These are phyloP conservation scores for Tribolium freemani DNA, from an alignment of 2,888 invertebrate species.

Conservation along the genomic window DNA sequence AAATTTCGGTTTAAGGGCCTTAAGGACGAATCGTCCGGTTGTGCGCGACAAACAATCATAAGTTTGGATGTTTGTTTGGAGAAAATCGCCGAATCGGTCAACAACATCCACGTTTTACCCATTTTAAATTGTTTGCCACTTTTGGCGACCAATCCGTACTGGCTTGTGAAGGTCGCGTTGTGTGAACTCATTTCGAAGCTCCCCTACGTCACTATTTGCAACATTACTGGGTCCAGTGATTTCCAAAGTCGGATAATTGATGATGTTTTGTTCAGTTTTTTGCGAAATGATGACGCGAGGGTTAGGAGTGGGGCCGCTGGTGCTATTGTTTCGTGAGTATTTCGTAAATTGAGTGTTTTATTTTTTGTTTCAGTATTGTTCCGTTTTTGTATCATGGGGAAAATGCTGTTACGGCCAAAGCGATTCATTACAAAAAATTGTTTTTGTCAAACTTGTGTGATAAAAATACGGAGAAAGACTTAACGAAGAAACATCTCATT, in stretches of 20 bases:
- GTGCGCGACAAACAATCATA: slow-evolving; percentile 79
- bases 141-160: slow-evolving; percentile 82
- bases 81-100: slow-evolving; percentile 74
- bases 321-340: slow-evolving; percentile 75
- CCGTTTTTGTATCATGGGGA: slow-evolving; percentile 69
- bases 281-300: slow-evolving; percentile 83
- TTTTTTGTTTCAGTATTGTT: slow-evolving; percentile 65
- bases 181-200: slow-evolving; percentile 75
- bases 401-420: slow-evolving; percentile 71
- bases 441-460: slow-evolving; percentile 59
- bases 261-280: slow-evolving; percentile 75
- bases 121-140: slow-evolving; percentile 75
- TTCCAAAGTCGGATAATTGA: slow-evolving; percentile 74
- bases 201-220: slow-evolving; percentile 73
- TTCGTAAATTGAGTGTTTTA: slow-evolving; percentile 3
- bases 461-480: slow-evolving; percentile 52
- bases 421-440: slow-evolving; percentile 65
- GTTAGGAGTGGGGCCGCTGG: slow-evolving; percentile 81
- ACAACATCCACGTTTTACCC: slow-evolving; percentile 71
- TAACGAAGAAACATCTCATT: slow-evolving; percentile 67
- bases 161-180: slow-evolving; percentile 84
- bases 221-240: slow-evolving; percentile 69
- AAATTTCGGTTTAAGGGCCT: slow-evolving; percentile 72
- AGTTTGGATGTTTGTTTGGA: slow-evolving; percentile 74
- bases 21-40: slow-evolving; percentile 81